These are phyloP conservation scores for Diogma glabrata DNA, from an alignment of 2,888 invertebrate species.

Conservation along the genomic window DNA sequence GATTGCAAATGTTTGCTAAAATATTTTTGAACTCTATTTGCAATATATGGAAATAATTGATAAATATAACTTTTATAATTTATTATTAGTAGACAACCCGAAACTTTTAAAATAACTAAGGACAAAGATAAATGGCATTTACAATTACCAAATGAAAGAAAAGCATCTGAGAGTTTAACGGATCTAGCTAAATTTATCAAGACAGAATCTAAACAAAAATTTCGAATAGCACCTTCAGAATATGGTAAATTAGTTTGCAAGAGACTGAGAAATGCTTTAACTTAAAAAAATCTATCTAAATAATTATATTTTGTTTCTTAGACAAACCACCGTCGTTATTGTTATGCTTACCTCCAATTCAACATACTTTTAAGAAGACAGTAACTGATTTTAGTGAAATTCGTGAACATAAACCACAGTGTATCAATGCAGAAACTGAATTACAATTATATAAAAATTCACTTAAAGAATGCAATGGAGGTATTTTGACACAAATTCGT, in stretches of 20 bases:
- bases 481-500: slow-evolving; percentile 54
- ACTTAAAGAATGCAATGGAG: slow-evolving; percentile 47
- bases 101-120: slow-evolving; percentile 51
- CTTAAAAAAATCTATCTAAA: no score
- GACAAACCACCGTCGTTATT: slow-evolving; percentile 31
- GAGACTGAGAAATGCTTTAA: no score
- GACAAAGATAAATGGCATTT: slow-evolving; percentile 28
- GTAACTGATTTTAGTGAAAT: slow-evolving; percentile 31
- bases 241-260: slow-evolving; percentile 71
- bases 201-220: slow-evolving; percentile 26
- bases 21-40: no score
- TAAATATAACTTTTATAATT: no score
- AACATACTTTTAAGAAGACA: slow-evolving; percentile 32
- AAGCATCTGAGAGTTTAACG: slow-evolving; percentile 26
- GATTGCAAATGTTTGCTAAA: no score
- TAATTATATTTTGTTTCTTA: slow-evolving; percentile 17
- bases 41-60: no score
- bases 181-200: slow-evolving; percentile 31
- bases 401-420: slow-evolving; percentile 31
- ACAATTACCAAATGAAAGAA: slow-evolving; percentile 24
- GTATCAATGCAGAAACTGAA: slow-evolving; percentile 33
- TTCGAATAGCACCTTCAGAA: slow-evolving; percentile 70
- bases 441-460: slow-evolving; percentile 39
- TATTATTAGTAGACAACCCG: slow-evolving; percentile 46
- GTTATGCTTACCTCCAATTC: slow-evolving; percentile 33